Base-by-base conservation (phyloP, 2,113 vertebrate species). In the Heterotis niloticus region DNA sequence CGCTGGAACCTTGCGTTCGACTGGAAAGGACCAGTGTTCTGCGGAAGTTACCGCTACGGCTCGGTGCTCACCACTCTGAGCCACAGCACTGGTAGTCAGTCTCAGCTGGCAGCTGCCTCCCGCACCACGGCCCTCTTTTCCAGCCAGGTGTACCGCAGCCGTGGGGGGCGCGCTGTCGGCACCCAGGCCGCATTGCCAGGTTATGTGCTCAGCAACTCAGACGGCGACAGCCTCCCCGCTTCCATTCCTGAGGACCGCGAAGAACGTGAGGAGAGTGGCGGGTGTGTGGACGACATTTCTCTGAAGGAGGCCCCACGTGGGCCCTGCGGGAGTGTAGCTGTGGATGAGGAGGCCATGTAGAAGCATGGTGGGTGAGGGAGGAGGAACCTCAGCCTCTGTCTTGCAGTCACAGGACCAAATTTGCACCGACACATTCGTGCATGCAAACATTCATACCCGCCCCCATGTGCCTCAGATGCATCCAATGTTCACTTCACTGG, bases 71-170 rank as follows among this genome's bases (percentile, higher is more conserved):
- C 93, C 10, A 94, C 93, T 4, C 70, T 94, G 80, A 95, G 93
- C 77, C 93, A 93, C 83, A 96, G 95, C 91, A 93, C 86, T 74
- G 93, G 92, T 87, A 96, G 94, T 82, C 95, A 96, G 77, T 93
- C 93, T 0, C 95, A 96, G 78, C 82, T 89, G 86, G 91, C 92
- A 0, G 85, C 87, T 0, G 87, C 88, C 83, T 88, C 93, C 0
- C 93, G 92, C n/a, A 86, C 92, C 86, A 85, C 92, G 79, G 87
- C 90, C 0, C 83, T 94, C 0, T 79, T 91, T 77, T 91, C 94
- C 1, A 89, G 90, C 82, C 92, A 85, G 28, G 83, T 78, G 18
- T 88, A 87, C 12, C 77, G 85, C 52, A 81, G 72, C 0, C 83
- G 79, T 0, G 70, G 82, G 10, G 59, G 74, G 28, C 59, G 84